Evolutionary conservation across 2,888 invertebrate species (phyloP), one percentile per base, ranked within the genome.

Genomic region (Drosophila mimetica): DNA sequence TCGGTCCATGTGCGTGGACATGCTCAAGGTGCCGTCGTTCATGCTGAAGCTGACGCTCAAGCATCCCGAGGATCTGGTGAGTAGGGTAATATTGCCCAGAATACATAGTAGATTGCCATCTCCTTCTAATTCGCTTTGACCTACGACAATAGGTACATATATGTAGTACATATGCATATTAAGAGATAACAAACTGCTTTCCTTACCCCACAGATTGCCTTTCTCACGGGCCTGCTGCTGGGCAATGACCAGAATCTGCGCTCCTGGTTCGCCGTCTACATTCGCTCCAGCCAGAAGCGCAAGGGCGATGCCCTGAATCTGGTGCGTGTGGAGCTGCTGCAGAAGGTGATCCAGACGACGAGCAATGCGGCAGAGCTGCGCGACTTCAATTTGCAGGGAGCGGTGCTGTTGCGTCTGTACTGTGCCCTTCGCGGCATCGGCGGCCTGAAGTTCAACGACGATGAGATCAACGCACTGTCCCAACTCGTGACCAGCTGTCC

Each of bases 391-490:
- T 96, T 98, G 0, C 95, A 97, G 91, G 98, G 97, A 0, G 97
- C 97, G n/a, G 97, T 97, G 1, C 92, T 98, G 41, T 92, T 98
- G 25, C 93, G 98, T 42, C 93, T 99, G 0, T 98, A 98, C 90
- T 98, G 98, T 92, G 98, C 98, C 0, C 93, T 99, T 0, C 94
- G 97, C 79, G 98, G 97, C 46, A 97, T 98, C 61, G 98, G 98
- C 0, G 96, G 97, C 1, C 95, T 98, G 13, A 98, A 98, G 94
- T 96, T 97, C 89, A 96, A 96, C 89, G 98, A 98, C 89, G 98
- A 98, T 78, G 99, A 99, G 93, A 95, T 97, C 20, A 94, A 94
- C 59, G 93, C 96, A 48, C 93, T 99, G 30, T 94, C 98, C 13
- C 95, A 96, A 86, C 92, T 99, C 44, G 94, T 98, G 16, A 98